phyloP scores from a whole-genome alignment of 2,888 invertebrate genomes.

The Nymphalis urticae region DNA sequence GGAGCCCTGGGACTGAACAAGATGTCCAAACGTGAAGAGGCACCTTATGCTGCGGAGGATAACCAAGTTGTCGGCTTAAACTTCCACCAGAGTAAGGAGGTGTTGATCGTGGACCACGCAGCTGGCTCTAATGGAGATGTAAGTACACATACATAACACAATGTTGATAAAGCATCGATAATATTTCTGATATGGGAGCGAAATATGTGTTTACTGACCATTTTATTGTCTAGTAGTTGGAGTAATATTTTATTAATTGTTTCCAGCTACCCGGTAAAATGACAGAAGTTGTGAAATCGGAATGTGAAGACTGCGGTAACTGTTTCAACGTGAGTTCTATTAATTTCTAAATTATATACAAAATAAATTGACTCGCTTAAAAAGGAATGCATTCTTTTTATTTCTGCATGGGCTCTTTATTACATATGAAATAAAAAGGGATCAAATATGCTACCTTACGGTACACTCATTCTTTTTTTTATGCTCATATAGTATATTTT shows the following conservation, averaged over 20 bases:
- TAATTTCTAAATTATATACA: neutral
- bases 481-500: too few species aligned
- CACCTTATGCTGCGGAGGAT: constrained; percentile 92
- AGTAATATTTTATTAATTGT: neutral
- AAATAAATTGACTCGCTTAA: neutral
- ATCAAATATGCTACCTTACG: neutral
- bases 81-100: constrained; percentile 95
- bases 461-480: too few species aligned
- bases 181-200: neutral
- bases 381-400: too few species aligned
- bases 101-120: constrained; percentile 89
- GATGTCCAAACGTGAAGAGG: constrained; percentile 91
- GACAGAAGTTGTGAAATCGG: constrained; percentile 74
- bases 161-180: neutral
- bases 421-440: neutral
- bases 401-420: neutral
- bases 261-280: constrained; percentile 77
- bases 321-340: constrained; percentile 75
- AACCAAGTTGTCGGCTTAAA: constrained; percentile 93
- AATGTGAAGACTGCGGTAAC: constrained; percentile 82
- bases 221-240: too few species aligned
- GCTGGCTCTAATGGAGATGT: constrained; percentile 78
- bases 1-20: constrained; percentile 91
- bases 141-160: constrained; percentile 41
- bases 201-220: too few species aligned